Evolutionary conservation across 2,888 invertebrate genomes (phyloP), one percentile per base, ranked within the genome.

Genomic region (Polydrusus tereticollis): DNA sequence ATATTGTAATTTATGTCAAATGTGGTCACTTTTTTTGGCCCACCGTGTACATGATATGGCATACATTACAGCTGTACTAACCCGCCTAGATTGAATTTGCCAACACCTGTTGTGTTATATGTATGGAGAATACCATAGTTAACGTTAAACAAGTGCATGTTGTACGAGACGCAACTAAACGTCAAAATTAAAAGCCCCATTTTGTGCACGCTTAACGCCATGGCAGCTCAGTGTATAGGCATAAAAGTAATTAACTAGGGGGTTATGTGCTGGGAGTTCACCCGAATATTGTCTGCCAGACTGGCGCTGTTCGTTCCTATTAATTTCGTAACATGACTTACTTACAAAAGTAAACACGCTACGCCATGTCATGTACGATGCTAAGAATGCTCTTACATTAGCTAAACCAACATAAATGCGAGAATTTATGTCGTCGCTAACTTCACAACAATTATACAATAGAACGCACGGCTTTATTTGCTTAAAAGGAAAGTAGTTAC

Each of bases 341-440:
- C 23, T 23, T 50, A 50, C 23, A 50, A 50, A 50, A 50, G 21
- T 23, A 50, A 50, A 50, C 50, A 50, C 50, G 50, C 18, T 45
- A 16, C 18, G 21, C n/a, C n/a, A 45, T 21, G 45, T 10, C 18
- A 7, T 21, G 45, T 45, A 45, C 45, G 21, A 45, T 45, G 45
- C 20, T 45, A 21, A 45, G 18, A 45, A 45, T 21, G 45, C 12
- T 18, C 12, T 50, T 50, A 50, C 23, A 50, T 50, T 50, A 50
- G 50, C 23, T 23, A n/a, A 23, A 50, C 10, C 23, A 50, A 23
- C 23, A 50, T 23, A 23, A n/a, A 50, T 23, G 7, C 18, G 18
- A 20, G 45, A 45, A 45, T 21, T 20, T 45, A 45, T 18, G 45
- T 20, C 20, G 20, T 45, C 45, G 2, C 45, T 10, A 45, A 45